phyloP scores from a whole-genome alignment of 2,113 vertebrate genomes.

The Tiliqua scincoides region DNA sequence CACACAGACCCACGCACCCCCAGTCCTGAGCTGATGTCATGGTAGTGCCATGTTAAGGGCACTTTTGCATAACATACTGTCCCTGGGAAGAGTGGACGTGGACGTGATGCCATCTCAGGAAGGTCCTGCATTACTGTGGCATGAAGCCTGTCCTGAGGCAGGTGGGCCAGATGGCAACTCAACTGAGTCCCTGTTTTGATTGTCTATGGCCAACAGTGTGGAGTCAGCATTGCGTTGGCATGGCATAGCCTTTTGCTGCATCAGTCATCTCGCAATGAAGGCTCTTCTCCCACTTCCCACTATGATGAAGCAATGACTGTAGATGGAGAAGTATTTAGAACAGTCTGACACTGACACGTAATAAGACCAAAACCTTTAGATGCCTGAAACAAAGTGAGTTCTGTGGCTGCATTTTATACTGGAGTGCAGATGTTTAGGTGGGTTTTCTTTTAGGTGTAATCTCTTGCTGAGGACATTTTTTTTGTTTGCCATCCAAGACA shows the following conservation, averaged over 20 bases:
- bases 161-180: neutral
- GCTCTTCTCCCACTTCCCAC: neutral
- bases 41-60: neutral
- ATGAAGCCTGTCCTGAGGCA: neutral
- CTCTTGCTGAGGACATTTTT: conserved; percentile 1
- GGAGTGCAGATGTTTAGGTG: neutral
- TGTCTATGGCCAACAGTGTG: neutral
- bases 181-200: too few species aligned
- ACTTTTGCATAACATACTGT: neutral
- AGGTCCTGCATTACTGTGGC: too few species aligned
- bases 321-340: neutral
- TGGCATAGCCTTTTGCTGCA: neutral
- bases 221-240: too few species aligned
- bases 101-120: neutral
- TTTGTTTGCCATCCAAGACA: neutral
- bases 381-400: neutral
- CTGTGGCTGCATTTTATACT: neutral
- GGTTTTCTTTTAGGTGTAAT: conserved; percentile 6
- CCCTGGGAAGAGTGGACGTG: too few species aligned
- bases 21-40: too few species aligned
- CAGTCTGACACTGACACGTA: neutral
- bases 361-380: neutral
- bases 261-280: neutral
- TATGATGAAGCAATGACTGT: neutral
- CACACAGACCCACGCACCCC: too few species aligned